phyloP scores from a whole-genome alignment of 2,113 vertebrate genomes.

The Rana temporaria region DNA sequence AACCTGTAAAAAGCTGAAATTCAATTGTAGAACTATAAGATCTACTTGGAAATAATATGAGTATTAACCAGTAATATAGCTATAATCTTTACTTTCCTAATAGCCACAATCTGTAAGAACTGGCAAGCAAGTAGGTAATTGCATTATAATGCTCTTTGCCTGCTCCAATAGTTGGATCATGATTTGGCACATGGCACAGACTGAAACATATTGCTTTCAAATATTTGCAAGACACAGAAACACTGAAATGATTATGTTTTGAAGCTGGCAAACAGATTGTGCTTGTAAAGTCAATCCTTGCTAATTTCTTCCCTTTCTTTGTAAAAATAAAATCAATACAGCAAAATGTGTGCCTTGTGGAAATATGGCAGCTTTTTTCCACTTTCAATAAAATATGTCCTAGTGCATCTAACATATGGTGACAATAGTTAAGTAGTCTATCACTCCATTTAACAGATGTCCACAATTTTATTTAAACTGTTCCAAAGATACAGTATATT shows the following conservation, averaged over 20 bases:
- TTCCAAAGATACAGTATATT: neutral
- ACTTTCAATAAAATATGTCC: conserved; percentile 17
- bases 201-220: conserved; percentile 35
- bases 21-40: conserved; percentile 25
- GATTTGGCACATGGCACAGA: conserved; percentile 33
- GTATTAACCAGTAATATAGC: conserved; percentile 36
- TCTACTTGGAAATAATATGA: conserved; percentile 10
- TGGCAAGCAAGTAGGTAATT: conserved; percentile 33
- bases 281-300: conserved; percentile 21
- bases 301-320: conserved; percentile 17
- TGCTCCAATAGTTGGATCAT: conserved; percentile 29
- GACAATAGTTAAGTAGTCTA: neutral
- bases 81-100: conserved; percentile 32
- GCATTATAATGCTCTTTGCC: conserved; percentile 43
- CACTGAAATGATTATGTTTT: conserved; percentile 41
- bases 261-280: conserved; percentile 21
- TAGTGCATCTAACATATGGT: conserved; percentile 10
- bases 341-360: conserved; percentile 20
- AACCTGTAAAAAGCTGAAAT: conserved; percentile 9
- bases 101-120: conserved; percentile 21
- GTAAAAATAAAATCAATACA: conserved; percentile 12
- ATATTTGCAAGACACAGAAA: conserved; percentile 28
- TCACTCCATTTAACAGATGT: conserved; percentile 8
- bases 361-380: neutral
- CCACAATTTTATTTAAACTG: conserved; percentile 12